phyloP scores from a whole-genome alignment of 92 coral and sea anemone genomes.

The Zoanthus gigantus region DNA sequence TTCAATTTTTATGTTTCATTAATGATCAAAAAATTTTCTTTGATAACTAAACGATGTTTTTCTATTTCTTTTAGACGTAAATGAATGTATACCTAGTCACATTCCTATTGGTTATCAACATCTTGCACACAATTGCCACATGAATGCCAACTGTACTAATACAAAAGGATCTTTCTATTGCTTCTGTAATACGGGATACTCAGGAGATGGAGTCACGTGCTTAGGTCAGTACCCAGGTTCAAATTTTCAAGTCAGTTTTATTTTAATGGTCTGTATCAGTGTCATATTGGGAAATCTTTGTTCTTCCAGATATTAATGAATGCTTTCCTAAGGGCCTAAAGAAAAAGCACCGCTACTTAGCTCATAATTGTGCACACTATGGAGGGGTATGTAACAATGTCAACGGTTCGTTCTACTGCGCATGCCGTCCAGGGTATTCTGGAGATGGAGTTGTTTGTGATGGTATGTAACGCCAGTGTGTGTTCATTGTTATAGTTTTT shows the following conservation, averaged over 20 bases:
- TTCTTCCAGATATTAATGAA: conserved; percentile 29
- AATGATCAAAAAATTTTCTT: not conserved
- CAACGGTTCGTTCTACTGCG: conserved; percentile 45
- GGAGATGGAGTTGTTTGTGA: conserved; percentile 39
- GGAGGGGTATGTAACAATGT: conserved; percentile 38
- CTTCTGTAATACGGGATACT: conserved; percentile 68
- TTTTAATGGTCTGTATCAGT: not conserved
- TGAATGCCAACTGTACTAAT: conserved; percentile 72
- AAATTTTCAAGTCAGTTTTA: not conserved
- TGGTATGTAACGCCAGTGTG: conserved; percentile 12
- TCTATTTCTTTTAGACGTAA: conserved; percentile 6
- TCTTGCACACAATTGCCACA: conserved; percentile 61
- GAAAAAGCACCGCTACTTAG: conserved; percentile 27
- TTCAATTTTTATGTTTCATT: not conserved
- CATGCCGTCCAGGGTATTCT: conserved; percentile 38
- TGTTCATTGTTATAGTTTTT: too few species aligned
- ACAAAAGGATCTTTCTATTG: conserved; percentile 73
- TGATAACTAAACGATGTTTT: not conserved
- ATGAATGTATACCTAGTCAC: conserved; percentile 4
- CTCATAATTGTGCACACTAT: conserved; percentile 43
- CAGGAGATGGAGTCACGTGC: conserved; percentile 74
- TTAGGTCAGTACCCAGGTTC: conserved; percentile 22
- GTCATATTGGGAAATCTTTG: not conserved
- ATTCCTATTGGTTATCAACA: conserved; percentile 4
- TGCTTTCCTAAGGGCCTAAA: conserved; percentile 5